A percentile compares a stretch with the other conserved stretches of the same genome.
Evolutionary conservation across 2,113 vertebrate genomes (phyloP).

Genomic region (Oenanthe oenanthe): DNA sequence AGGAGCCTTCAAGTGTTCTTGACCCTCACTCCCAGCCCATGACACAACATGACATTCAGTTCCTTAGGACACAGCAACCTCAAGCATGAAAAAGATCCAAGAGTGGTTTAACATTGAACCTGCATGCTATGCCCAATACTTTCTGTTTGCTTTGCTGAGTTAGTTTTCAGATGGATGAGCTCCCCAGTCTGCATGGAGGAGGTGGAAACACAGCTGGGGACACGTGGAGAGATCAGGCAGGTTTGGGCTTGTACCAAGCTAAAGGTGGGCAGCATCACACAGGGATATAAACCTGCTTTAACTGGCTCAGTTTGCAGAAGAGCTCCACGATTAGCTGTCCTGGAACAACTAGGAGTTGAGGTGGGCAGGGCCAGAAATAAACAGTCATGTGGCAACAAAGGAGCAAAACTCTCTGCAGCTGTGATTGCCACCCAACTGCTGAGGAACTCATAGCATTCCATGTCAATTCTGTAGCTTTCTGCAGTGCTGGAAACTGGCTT

Average conservation of each 20-base stretch:
- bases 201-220: not conserved
- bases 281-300: not conserved
- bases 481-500: not conserved
- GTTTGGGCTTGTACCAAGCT: not conserved
- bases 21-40: not conserved
- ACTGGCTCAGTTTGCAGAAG: not conserved
- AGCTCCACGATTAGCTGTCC: not conserved
- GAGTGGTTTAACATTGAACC: not conserved
- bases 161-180: not conserved
- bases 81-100: not conserved
- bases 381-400: not conserved
- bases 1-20: not conserved
- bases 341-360: not conserved
- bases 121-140: no score
- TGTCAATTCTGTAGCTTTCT: not conserved
- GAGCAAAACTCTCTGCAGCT: not conserved
- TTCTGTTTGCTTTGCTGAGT: not conserved
- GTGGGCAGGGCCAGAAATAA: not conserved
- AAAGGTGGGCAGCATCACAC: not conserved
- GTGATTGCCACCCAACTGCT: not conserved
- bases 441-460: not conserved
- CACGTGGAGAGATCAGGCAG: fast-evolving
- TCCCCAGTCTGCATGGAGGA: not conserved
- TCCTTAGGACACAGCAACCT: not conserved
- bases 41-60: not conserved